Base-by-base conservation (phyloP, 2,797 vertebrate species). In the Tenualosa ilisha region DNA sequence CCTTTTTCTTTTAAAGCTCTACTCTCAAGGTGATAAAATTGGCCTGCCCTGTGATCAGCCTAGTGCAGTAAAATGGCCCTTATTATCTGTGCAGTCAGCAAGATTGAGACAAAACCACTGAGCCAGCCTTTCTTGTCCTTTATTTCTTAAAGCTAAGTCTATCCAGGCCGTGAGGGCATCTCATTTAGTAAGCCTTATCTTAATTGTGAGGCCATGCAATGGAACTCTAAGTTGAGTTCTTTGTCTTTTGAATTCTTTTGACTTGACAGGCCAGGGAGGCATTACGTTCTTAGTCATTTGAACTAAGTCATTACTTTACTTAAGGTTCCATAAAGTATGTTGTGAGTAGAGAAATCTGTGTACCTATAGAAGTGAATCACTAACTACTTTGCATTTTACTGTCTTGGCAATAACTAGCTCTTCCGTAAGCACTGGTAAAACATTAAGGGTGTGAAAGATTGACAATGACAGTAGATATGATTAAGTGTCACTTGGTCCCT, bases 11-110 rank as follows among this genome's bases (percentile, higher is more conserved):
- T 81, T 84, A 86, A 86, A 54, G 17, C 82, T 81, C 51, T 8
- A 53, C 63, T 85, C 82, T 87, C 31, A 53, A 72, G 79, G 59
- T 82, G 63, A 82, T 79, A 84, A 43, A 86, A 46, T 63, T 79
- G 40, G 81, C 49, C 82, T 68, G 11, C 37, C 84, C 3, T 79
- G 46, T 81, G 61, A 82, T 82, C 83, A 84, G 82, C 82, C 49
- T 46, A 17, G 0, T 43, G 26, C 9, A 51, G 24, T 81, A 13
- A 83, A 51, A 84, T 24, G 0, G 59, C 81, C 72, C 49, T 40
- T 22, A 22, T 81, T 65, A 75, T 85, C 84, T 79, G 54, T 82
- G 82, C 63, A 84, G 49, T 84, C 43, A 84, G 51, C 82, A 22
- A 79, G 68, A 46, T 82, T 81, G 49, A 15, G 84, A 61, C 37